Base-by-base conservation (phyloP, 2,113 vertebrate species). In the Tragelaphus strepsiceros region DNA sequence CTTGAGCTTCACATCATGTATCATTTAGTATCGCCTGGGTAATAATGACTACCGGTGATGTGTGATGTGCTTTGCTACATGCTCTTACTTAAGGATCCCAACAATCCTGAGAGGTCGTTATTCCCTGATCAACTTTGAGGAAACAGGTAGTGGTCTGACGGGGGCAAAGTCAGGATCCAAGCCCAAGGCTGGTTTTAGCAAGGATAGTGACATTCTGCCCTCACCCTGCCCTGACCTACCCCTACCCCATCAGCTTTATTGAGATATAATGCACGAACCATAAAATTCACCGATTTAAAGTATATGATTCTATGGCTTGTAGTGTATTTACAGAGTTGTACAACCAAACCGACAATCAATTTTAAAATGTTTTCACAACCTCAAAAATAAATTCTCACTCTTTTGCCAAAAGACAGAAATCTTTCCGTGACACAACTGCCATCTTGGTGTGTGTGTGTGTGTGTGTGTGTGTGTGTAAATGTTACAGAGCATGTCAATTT, bases 1-100 rank as follows among this genome's bases (percentile, higher is more conserved):
- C 1, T 0, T 0, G 19, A 58, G 32, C 53, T 35, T 30, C 53
- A 14, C 17, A 6, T 5, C 5, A 1, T 7, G 46, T 19, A 14
- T 6, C 24, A 4, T 53, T 74, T n/a, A 19, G 7, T 6, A 2
- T 10, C 0, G 15, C 2, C 3, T 5, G 94, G 43, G 28, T 32
- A 2, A 9, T 10, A 7, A 51, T 21, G 39, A 39, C 35, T 32
- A 2, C 35, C 35, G 5, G 56, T 30, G 28, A 58, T n/a, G 22
- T 2, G 10, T 22, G 16, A 2, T 7, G 10, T 0, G 3, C 74
- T 54, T 53, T 84, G 39, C 39, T 46, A 6, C 24, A 4, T 2
- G 3, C 24, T 46, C 67, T 71, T 24, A 39, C 10, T 43, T 28
- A 26, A 61, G 49, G 49, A 24, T 51, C 10, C 46, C 7, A 54